phyloP scores from a whole-genome alignment of 2,113 vertebrate genomes.

The Daubentonia madagascariensis region DNA sequence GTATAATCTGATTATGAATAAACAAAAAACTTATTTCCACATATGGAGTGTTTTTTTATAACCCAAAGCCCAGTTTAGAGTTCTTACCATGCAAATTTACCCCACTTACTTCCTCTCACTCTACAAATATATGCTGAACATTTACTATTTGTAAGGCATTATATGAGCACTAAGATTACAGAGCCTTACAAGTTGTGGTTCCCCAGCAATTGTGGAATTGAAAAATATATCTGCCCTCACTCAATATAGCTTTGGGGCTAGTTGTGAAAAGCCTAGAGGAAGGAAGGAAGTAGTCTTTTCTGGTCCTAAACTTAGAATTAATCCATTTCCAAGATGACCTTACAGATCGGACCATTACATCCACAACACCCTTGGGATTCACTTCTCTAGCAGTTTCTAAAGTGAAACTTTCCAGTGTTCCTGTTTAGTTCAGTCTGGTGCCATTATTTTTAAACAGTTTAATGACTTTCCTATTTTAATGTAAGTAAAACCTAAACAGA shows the following conservation, averaged over 20 bases:
- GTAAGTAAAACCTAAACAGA: conserved; percentile 57
- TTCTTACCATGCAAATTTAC: not conserved
- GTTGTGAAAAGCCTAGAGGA: conserved; percentile 26
- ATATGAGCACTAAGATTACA: not conserved
- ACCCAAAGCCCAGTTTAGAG: not conserved
- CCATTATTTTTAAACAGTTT: conserved; percentile 69
- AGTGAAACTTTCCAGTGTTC: conserved; percentile 51
- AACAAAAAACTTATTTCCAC: conserved; percentile 14
- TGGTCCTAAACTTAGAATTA: conserved; percentile 51
- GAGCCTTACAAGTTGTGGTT: not conserved
- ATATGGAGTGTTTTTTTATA: conserved; percentile 21
- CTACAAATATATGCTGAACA: not conserved
- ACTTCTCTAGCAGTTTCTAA: not conserved
- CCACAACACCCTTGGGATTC: conserved; percentile 27
- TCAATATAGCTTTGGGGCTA: not conserved
- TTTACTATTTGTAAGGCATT: not conserved
- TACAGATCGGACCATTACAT: not conserved
- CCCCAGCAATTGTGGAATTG: not conserved
- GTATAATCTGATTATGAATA: conserved; percentile 22
- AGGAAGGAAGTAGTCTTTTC: conserved; percentile 55
- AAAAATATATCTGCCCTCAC: not conserved
- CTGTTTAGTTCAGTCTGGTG: conserved; percentile 50
- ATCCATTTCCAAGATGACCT: conserved; percentile 41
- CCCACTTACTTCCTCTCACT: not conserved
- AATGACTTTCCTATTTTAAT: conserved; percentile 56